These are phyloP conservation scores for Pungitius pungitius DNA, from an alignment of 2,113 vertebrate species.

Conservation along the genomic window DNA sequence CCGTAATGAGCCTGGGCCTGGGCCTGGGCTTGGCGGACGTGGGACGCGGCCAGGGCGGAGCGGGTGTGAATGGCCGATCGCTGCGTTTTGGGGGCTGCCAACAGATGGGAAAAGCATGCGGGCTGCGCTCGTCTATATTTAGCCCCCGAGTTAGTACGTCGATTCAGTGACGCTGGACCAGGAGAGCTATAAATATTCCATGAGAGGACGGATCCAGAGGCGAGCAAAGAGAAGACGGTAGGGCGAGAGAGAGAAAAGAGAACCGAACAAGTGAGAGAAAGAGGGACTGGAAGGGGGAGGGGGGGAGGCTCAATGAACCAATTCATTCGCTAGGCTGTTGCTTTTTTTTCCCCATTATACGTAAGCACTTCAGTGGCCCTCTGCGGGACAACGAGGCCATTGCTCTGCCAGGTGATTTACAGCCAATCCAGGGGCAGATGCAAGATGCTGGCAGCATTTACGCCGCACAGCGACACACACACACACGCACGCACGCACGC, in stretches of 20 bases:
- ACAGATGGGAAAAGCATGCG: slow-evolving; percentile 77
- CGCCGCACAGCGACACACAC: slow-evolving; percentile 38
- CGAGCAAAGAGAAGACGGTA: slow-evolving; percentile 53
- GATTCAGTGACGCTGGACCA: slow-evolving; percentile 79
- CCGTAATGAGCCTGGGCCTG: slow-evolving; percentile 48
- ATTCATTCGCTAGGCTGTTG: slow-evolving; percentile 76
- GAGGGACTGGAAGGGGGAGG: slow-evolving; percentile 46
- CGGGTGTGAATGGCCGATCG: slow-evolving; percentile 67
- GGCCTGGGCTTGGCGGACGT: slow-evolving; percentile 33
- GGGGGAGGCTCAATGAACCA: slow-evolving; percentile 73
- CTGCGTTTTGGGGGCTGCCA: slow-evolving; percentile 68
- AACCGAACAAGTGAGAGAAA: slow-evolving; percentile 50
- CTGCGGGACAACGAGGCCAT: slow-evolving; percentile 70
- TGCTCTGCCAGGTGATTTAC: slow-evolving; percentile 69
- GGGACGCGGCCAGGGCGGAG: slow-evolving; percentile 30
- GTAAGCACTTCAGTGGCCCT: slow-evolving; percentile 72
- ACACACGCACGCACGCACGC: slow-evolving; percentile 36
- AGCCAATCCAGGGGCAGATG: slow-evolving; percentile 63
- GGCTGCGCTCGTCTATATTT: slow-evolving; percentile 78
- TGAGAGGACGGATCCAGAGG: slow-evolving; percentile 77
- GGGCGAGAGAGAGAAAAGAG: slow-evolving; percentile 41
- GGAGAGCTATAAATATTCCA: slow-evolving; percentile 81
- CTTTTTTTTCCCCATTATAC: slow-evolving; percentile 75
- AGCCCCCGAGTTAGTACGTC: slow-evolving; percentile 76
- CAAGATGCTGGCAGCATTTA: slow-evolving; percentile 72